Evolutionary conservation across 2,113 vertebrate species (phyloP).

Genomic region (Oreocharis arfaki): DNA sequence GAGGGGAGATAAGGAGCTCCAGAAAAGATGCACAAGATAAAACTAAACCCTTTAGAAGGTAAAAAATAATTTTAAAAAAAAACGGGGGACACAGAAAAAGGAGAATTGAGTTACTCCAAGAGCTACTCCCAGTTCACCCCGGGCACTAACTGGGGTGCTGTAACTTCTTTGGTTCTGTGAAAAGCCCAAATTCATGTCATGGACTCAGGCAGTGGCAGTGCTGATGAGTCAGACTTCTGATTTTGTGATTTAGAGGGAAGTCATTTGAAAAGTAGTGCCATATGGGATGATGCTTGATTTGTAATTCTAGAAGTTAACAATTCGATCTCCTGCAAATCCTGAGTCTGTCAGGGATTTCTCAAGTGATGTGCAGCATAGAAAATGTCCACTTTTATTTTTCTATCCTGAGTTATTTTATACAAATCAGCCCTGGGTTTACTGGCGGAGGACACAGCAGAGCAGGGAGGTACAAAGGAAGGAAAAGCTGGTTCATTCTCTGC

Average conservation of each 20-base stretch:
- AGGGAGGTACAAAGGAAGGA: background rate
- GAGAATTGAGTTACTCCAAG: background rate
- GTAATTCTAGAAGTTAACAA: conserved; percentile 40
- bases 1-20: background rate
- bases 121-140: background rate
- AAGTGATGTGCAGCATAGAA: background rate
- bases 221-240: background rate
- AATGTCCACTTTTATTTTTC: background rate
- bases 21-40: background rate
- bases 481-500: background rate
- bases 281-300: conserved; percentile 14
- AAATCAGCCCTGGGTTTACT: background rate
- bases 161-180: background rate
- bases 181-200: background rate
- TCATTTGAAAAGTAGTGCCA: background rate
- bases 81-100: accelerated
- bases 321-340: conserved; percentile 1
- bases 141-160: too few relatives aligned
- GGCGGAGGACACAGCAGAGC: background rate
- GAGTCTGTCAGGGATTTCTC: conserved; percentile 13
- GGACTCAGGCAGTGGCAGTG: background rate
- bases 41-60: background rate
- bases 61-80: background rate
- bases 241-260: background rate
- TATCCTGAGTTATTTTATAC: background rate